These are phyloP conservation scores for Aleadryas rufinucha DNA, from an alignment of 2,113 vertebrate species.

Conservation along the genomic window DNA sequence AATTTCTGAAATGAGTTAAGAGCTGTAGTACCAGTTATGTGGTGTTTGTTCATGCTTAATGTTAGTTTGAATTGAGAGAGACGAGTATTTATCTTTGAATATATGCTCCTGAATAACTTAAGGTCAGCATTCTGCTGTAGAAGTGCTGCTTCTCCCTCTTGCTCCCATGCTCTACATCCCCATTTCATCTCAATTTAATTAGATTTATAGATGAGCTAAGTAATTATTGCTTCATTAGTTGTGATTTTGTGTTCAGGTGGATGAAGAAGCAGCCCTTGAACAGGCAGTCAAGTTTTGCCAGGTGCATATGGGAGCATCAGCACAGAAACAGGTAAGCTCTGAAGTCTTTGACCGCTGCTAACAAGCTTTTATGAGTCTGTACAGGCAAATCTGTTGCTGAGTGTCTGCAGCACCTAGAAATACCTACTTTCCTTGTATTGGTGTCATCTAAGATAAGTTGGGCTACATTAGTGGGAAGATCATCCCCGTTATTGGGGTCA, in stretches of 20 bases:
- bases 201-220: not conserved
- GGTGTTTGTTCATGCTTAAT: not conserved
- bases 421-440: not conserved
- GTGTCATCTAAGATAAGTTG: not conserved
- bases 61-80: not conserved
- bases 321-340: slow-evolving; percentile 91
- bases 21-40: not conserved
- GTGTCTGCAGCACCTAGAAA: not conserved
- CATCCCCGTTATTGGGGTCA: not conserved
- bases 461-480: not conserved
- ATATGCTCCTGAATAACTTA: not conserved
- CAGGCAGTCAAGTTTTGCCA: slow-evolving; percentile 99
- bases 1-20: not conserved
- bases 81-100: not conserved
- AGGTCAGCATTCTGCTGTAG: not conserved
- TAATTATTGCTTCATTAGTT: not conserved
- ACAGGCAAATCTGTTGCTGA: not conserved
- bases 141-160: not conserved
- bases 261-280: slow-evolving; percentile 93
- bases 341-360: not conserved
- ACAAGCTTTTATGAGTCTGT: not conserved
- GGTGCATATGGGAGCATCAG: slow-evolving; percentile 88
- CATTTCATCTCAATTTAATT: not conserved
- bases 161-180: not conserved
- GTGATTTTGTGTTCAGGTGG: slow-evolving; percentile 79